Evolutionary conservation across 2,888 invertebrate species (phyloP).

Genomic region (Neoscelio sp.): DNA sequence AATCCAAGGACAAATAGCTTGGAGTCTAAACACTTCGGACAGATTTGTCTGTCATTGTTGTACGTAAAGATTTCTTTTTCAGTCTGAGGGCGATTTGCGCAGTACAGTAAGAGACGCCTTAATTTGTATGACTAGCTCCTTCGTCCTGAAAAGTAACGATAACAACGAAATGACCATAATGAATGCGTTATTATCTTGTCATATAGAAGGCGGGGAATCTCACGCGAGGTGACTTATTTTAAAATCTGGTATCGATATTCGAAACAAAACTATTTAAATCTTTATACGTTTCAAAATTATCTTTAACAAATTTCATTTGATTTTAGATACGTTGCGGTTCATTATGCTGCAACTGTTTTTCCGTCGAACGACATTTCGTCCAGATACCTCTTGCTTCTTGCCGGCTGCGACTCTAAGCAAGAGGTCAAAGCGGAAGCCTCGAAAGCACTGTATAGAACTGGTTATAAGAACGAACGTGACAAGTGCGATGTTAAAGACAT

Average conservation of each 20-base stretch:
- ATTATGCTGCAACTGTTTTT: constrained; percentile 92
- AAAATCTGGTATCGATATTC: no score
- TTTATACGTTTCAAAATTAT: no score
- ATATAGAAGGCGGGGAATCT: constrained; percentile 90
- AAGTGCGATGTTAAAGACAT: constrained; percentile 80
- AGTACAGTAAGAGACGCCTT: constrained; percentile 79
- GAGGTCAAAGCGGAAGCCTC: constrained; percentile 90
- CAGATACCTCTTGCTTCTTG: constrained; percentile 91
- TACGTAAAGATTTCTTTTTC: no score
- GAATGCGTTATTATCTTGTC: constrained; percentile 88
- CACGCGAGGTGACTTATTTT: constrained; percentile 80
- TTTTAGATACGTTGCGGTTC: constrained; percentile 90
- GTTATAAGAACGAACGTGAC: constrained; percentile 79
- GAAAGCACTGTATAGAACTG: constrained; percentile 90
- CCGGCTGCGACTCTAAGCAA: constrained; percentile 92
- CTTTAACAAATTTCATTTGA: background rate
- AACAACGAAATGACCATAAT: constrained; percentile 83
- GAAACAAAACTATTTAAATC: no score
- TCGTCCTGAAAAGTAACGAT: constrained; percentile 77
- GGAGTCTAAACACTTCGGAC: no score
- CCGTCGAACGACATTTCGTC: constrained; percentile 92
- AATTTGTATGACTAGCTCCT: constrained; percentile 79
- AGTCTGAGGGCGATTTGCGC: constrained; percentile 79
- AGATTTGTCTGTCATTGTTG: no score
- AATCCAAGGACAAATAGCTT: no score